Conservation (phyloP, 2,888 invertebrate genomes). For the Lamellibrachia columna region DNA sequence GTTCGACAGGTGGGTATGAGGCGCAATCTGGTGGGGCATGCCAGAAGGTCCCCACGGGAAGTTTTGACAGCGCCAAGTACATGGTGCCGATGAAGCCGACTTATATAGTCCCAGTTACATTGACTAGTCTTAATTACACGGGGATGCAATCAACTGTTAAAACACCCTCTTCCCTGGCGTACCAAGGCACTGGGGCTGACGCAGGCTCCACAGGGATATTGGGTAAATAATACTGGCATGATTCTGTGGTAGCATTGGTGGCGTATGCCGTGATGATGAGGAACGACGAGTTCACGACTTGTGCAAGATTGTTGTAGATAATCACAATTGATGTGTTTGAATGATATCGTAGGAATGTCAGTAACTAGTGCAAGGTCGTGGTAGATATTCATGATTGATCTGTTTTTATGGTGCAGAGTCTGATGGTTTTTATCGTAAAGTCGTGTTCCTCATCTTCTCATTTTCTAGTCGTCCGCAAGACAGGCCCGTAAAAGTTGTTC, state of each 20-base stretch:
- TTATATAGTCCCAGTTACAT: neutral
- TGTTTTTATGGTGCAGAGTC: neutral
- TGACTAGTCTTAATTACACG: neutral
- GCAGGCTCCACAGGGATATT: neutral
- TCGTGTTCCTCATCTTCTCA: neutral
- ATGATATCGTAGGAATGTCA: neutral
- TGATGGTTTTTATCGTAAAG: neutral
- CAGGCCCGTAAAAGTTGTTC: no score
- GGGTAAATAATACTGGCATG: neutral
- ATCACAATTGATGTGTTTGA: neutral
- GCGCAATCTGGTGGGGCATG: neutral
- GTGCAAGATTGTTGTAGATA: conserved; percentile 12
- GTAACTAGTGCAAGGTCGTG: neutral
- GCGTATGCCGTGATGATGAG: neutral
- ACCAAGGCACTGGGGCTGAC: neutral
- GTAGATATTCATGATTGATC: neutral
- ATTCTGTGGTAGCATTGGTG: neutral
- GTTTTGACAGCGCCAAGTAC: neutral
- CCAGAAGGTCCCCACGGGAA: neutral
- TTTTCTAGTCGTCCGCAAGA: no score
- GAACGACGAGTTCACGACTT: neutral
- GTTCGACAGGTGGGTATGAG: neutral
- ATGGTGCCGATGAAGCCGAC: conserved; percentile 16
- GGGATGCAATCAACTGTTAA: neutral
- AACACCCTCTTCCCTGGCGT: conserved; percentile 1